phyloP scores from a whole-genome alignment of 2,113 vertebrate genomes.

The Crotalus helleri region DNA sequence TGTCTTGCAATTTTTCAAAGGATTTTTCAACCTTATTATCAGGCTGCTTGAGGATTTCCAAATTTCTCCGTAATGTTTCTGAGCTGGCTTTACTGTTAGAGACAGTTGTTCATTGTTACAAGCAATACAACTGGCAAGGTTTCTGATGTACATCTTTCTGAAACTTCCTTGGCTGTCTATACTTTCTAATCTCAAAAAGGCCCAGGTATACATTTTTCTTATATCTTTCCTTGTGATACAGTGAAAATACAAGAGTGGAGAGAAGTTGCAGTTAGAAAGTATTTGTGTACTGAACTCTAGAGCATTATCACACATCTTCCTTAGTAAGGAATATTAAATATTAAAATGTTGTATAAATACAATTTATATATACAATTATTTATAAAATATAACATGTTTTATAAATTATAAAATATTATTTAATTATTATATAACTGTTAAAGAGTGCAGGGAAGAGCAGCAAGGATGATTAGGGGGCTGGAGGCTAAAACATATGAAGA shows the following conservation, averaged over 20 bases:
- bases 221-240: neutral
- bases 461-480: neutral
- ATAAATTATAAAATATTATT: neutral
- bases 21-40: neutral
- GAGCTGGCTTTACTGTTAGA: neutral
- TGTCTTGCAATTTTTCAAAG: neutral
- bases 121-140: neutral
- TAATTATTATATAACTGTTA: neutral
- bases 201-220: neutral
- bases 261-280: neutral
- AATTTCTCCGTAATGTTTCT: neutral
- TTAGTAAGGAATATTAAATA: neutral
- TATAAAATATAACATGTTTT: neutral
- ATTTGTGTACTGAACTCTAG: neutral
- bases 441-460: neutral
- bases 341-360: neutral
- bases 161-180: neutral
- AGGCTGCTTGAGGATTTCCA: neutral
- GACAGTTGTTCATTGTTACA: neutral
- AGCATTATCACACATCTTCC: neutral
- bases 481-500: neutral
- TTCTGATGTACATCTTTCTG: neutral
- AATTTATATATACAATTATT: neutral
- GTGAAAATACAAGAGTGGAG: neutral
- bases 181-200: neutral